Percentiles rank a stretch among this genome's conserved stretches.
Evolutionary conservation across 1,140 invertebrate species (phyloP).

Genomic region (Cotesia vestalis): DNA sequence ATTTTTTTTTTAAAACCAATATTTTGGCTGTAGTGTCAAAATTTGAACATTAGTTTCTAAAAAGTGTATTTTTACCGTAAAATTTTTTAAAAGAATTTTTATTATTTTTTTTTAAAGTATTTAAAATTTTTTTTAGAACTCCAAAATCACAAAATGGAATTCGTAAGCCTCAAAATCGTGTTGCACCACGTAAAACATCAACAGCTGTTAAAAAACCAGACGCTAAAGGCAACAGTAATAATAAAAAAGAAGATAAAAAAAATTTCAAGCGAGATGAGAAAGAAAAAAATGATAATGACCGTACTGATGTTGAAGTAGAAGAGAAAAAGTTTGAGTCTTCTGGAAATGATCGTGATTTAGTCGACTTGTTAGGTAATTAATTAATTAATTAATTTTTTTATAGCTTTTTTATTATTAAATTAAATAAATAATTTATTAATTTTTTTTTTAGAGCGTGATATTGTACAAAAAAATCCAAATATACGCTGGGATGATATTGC

Average conservation of each 20-base stretch:
- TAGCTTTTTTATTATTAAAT: slow-evolving; percentile 17
- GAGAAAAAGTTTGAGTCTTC: slow-evolving; percentile 92
- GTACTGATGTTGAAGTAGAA: slow-evolving; percentile 76
- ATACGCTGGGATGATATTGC: slow-evolving; percentile 98
- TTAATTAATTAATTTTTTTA: slow-evolving; percentile 17
- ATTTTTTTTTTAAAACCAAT: no score
- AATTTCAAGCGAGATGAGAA: slow-evolving; percentile 62
- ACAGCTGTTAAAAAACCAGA: slow-evolving; percentile 54
- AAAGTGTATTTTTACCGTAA: no score
- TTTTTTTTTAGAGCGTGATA: slow-evolving; percentile 86
- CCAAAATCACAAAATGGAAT: slow-evolving; percentile 57
- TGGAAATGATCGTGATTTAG: slow-evolving; percentile 90
- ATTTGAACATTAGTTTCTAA: no score
- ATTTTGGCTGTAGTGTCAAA: no score
- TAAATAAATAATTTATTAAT: neutral
- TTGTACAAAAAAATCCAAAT: slow-evolving; percentile 97
- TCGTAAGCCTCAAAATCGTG: slow-evolving; percentile 65
- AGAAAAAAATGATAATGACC: slow-evolving; percentile 72
- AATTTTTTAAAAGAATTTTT: no score
- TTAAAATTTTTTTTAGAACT: slow-evolving; percentile 47
- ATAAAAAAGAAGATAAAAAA: slow-evolving; percentile 69
- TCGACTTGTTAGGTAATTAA: slow-evolving; percentile 84
- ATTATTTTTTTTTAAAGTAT: slow-evolving; percentile 22
- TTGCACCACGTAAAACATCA: slow-evolving; percentile 60
- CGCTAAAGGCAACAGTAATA: slow-evolving; percentile 54